Conservation (phyloP, 2,113 vertebrate species). For the Triplophysa tibetana region DNA sequence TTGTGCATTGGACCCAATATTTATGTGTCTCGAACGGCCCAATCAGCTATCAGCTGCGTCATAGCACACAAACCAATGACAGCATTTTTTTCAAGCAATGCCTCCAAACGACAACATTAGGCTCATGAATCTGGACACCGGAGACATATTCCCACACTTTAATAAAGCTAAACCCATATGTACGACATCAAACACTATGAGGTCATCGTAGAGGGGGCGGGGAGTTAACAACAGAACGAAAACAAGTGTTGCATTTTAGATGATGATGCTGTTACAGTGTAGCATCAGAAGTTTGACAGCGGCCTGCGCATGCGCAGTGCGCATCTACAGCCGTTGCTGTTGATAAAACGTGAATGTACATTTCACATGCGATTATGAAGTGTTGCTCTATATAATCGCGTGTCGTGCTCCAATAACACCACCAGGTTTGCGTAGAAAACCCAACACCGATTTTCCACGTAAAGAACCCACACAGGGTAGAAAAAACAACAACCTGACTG, state of each 20-base stretch:
- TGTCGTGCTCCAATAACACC: neutral
- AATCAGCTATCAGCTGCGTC: neutral
- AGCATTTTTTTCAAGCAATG: no score
- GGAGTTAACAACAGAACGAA: neutral
- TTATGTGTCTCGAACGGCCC: neutral
- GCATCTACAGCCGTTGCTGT: constrained; percentile 41
- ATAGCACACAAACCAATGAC: neutral
- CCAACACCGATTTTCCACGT: no score
- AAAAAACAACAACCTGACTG: constrained; percentile 45
- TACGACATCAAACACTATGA: neutral
- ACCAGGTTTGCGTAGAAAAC: neutral
- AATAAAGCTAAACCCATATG: neutral
- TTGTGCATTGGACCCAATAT: no score
- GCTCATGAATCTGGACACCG: neutral
- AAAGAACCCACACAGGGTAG: neutral
- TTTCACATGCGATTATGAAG: neutral
- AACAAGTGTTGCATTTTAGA: neutral
- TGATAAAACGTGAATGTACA: constrained; percentile 50
- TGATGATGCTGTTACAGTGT: neutral
- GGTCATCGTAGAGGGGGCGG: neutral
- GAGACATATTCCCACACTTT: neutral
- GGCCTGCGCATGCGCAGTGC: constrained; percentile 55
- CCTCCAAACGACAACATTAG: constrained; percentile 5
- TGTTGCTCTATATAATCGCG: neutral
- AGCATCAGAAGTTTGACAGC: constrained; percentile 45